A percentile compares a stretch with the other conserved stretches of the same genome.
These are phyloP conservation scores for Lymantria monacha DNA, from an alignment of 2,888 invertebrate species.

Conservation along the genomic window DNA sequence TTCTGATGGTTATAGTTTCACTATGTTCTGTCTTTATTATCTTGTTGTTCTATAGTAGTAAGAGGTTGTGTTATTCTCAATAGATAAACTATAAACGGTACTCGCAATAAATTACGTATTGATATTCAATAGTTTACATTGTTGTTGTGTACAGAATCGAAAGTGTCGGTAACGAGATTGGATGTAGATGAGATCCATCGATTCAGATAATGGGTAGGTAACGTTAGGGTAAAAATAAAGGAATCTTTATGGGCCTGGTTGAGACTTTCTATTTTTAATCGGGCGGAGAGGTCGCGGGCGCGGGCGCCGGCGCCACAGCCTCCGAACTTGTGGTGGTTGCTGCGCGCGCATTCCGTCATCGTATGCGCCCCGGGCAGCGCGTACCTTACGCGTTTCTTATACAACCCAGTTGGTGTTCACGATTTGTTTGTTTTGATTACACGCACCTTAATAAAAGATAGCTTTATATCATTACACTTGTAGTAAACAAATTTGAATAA, in stretches of 20 bases:
- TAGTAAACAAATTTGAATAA: constrained; percentile 18
- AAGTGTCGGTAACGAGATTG: constrained; percentile 56
- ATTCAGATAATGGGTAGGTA: constrained; percentile 61
- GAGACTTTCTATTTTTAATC: constrained; percentile 80
- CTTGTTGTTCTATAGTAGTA: neutral
- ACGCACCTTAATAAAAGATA: constrained; percentile 13
- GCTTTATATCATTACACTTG: constrained; percentile 5
- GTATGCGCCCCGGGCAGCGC: constrained; percentile 73
- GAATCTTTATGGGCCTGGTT: constrained; percentile 65
- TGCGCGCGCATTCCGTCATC: constrained; percentile 73
- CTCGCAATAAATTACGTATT: constrained; percentile 8
- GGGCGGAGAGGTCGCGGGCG: constrained; percentile 71
- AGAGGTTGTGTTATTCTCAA: neutral
- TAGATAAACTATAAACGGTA: constrained; percentile 11
- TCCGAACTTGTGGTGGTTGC: constrained; percentile 62
- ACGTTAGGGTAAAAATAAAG: constrained; percentile 73
- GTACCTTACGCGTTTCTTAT: constrained; percentile 48
- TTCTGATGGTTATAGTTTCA: neutral
- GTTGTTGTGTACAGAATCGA: constrained; percentile 39
- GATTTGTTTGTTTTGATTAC: constrained; percentile 47
- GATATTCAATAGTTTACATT: constrained; percentile 19
- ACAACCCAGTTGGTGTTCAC: constrained; percentile 37
- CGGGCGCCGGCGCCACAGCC: constrained; percentile 70
- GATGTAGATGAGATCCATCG: constrained; percentile 57
- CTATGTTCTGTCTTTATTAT: neutral